phyloP scores from a whole-genome alignment of 2,797 vertebrate genomes.

The Poecile montanus region DNA sequence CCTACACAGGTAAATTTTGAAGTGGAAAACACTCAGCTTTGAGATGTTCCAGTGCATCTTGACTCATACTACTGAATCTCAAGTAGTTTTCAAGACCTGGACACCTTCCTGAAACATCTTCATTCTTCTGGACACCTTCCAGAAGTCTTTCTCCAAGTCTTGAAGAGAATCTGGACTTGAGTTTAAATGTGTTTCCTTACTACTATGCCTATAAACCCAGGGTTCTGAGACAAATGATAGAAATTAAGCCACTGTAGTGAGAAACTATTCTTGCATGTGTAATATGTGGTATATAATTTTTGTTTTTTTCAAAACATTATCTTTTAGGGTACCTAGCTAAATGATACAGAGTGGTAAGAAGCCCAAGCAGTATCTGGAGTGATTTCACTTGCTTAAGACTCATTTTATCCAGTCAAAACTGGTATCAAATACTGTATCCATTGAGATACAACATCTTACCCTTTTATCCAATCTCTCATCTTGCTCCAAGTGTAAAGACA shows the following conservation, averaged over 20 bases:
- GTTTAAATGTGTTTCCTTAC: background rate
- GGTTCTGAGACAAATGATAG: background rate
- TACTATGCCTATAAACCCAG: background rate
- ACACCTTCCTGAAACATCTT: background rate
- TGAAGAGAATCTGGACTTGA: background rate
- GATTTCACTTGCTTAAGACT: background rate
- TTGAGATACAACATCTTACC: background rate
- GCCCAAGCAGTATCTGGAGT: too few species aligned
- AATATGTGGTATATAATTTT: background rate
- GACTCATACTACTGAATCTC: background rate
- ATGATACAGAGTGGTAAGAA: background rate
- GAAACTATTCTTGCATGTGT: background rate
- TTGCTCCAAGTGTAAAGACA: background rate
- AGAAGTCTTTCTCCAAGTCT: background rate
- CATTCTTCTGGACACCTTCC: background rate
- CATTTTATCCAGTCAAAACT: background rate
- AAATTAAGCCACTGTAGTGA: background rate
- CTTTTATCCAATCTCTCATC: background rate
- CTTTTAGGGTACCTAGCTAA: background rate
- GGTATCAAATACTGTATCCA: background rate
- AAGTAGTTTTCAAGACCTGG: background rate
- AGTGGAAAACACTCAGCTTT: background rate
- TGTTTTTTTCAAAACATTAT: background rate
- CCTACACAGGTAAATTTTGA: background rate
- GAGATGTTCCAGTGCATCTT: background rate